A percentile compares a stretch with the other conserved stretches of the same genome.
Evolutionary conservation across 1,140 invertebrate species (phyloP).

Genomic region (Pomacea maculata): DNA sequence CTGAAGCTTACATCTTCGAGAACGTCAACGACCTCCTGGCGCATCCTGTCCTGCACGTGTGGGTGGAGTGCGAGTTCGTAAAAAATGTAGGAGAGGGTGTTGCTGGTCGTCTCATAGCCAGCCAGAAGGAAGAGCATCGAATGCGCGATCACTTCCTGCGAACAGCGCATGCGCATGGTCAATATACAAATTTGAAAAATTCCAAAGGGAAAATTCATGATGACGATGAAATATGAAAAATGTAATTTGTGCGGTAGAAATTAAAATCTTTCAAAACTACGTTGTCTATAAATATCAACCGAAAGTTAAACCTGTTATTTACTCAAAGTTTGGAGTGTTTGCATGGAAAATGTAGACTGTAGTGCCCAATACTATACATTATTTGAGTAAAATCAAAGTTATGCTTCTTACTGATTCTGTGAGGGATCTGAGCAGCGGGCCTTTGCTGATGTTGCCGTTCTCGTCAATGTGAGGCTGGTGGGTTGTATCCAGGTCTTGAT

Average conservation of each 20-base stretch:
- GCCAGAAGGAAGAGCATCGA: constrained; percentile 58
- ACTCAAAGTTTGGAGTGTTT: too few relatives aligned
- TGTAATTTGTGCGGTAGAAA: too few relatives aligned
- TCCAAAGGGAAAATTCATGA: background rate
- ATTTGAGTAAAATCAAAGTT: too few relatives aligned
- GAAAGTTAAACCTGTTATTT: too few relatives aligned
- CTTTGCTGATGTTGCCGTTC: constrained; percentile 11
- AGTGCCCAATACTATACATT: too few relatives aligned
- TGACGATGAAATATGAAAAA: too few relatives aligned
- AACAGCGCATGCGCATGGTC: too few relatives aligned
- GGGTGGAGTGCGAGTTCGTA: constrained; percentile 67
- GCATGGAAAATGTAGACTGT: too few relatives aligned
- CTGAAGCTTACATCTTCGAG: constrained; percentile 2
- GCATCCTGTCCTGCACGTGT: constrained; percentile 66
- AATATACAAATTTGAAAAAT: background rate
- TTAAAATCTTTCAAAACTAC: too few relatives aligned
- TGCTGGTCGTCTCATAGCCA: constrained; percentile 67
- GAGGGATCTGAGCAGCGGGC: constrained; percentile 18
- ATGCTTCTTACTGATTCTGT: constrained; percentile 22
- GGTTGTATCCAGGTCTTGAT: constrained; percentile 18
- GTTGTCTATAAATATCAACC: too few relatives aligned
- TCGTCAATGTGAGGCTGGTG: constrained; percentile 5
- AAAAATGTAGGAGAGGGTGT: constrained; percentile 64
- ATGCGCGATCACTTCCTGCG: constrained; percentile 57
- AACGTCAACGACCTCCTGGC: constrained; percentile 58